Percentiles rank a stretch among this genome's conserved stretches.
These are phyloP conservation scores for Tethea ocularis DNA, from an alignment of 2,888 invertebrate genomes.

Conservation along the genomic window DNA sequence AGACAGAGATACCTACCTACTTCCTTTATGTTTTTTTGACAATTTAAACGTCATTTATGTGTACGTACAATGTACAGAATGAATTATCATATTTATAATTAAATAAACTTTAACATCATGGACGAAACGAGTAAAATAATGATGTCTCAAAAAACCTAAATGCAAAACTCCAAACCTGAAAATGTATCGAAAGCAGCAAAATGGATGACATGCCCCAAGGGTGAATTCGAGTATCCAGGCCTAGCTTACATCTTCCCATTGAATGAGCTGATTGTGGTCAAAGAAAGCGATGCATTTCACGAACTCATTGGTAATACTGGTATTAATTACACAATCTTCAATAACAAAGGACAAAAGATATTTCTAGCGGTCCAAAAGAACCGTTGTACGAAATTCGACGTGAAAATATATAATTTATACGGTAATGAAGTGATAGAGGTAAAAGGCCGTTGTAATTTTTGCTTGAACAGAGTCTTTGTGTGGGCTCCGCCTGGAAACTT, in stretches of 20 bases:
- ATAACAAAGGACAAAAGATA: conserved; percentile 56
- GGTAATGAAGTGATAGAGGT: conserved; percentile 65
- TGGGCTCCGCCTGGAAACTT: conserved; percentile 62
- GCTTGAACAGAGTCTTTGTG: conserved; percentile 40
- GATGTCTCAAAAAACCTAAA: conserved; percentile 26
- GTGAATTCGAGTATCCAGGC: conserved; percentile 46
- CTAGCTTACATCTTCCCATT: conserved; percentile 54
- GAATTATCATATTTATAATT: background rate
- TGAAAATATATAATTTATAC: conserved; percentile 60
- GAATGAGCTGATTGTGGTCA: conserved; percentile 49
- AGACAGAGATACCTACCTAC: too few species aligned
- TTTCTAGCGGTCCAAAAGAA: conserved; percentile 54
- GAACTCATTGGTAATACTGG: conserved; percentile 44
- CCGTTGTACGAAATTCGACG: conserved; percentile 33
- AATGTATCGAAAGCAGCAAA: conserved; percentile 17
- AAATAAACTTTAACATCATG: background rate
- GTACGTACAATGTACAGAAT: too few species aligned
- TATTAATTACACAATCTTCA: conserved; percentile 57
- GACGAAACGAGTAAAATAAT: conserved; percentile 5
- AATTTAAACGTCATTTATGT: too few species aligned
- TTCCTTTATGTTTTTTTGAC: too few species aligned
- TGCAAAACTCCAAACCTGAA: conserved; percentile 30
- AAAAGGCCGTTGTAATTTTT: conserved; percentile 35
- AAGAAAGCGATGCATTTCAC: conserved; percentile 50
- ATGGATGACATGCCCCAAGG: conserved; percentile 66